These are phyloP conservation scores for Corythaixoides concolor DNA, from an alignment of 2,113 vertebrate genomes.

Conservation along the genomic window DNA sequence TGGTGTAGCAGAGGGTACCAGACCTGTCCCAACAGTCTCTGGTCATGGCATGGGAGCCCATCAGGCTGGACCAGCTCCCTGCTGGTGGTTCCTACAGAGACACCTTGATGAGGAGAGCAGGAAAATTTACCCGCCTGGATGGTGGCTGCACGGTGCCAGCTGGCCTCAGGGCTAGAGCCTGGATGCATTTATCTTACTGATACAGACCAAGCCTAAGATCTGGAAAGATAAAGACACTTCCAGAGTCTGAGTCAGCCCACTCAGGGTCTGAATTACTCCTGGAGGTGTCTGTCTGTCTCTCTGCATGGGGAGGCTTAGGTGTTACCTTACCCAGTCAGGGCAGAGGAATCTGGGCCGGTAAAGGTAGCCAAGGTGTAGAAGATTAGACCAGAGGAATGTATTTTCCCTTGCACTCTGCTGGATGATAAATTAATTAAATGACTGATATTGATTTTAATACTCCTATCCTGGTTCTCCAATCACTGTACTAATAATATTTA, in stretches of 20 bases:
- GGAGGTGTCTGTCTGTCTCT: neutral
- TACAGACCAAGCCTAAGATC: neutral
- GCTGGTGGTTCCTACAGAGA: neutral
- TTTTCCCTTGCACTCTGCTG: neutral
- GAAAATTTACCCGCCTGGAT: neutral
- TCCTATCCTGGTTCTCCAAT: neutral
- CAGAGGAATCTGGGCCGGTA: neutral
- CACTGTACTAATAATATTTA: neutral
- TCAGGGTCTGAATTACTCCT: neutral
- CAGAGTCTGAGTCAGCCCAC: neutral
- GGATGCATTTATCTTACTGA: neutral
- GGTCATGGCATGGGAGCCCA: neutral
- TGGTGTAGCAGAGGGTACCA: neutral
- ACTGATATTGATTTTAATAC: neutral
- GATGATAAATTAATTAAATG: neutral
- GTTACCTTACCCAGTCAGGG: neutral
- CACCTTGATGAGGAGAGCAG: neutral
- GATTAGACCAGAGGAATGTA: neutral
- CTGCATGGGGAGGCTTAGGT: neutral
- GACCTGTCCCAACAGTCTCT: neutral
- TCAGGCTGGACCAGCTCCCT: neutral
- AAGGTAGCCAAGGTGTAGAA: neutral
- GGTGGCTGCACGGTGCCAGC: neutral
- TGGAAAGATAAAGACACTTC: neutral
- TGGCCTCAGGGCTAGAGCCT: neutral